These are phyloP conservation scores for Heteromormyrus szaboi DNA, from an alignment of 2,797 vertebrate species.

Conservation along the genomic window DNA sequence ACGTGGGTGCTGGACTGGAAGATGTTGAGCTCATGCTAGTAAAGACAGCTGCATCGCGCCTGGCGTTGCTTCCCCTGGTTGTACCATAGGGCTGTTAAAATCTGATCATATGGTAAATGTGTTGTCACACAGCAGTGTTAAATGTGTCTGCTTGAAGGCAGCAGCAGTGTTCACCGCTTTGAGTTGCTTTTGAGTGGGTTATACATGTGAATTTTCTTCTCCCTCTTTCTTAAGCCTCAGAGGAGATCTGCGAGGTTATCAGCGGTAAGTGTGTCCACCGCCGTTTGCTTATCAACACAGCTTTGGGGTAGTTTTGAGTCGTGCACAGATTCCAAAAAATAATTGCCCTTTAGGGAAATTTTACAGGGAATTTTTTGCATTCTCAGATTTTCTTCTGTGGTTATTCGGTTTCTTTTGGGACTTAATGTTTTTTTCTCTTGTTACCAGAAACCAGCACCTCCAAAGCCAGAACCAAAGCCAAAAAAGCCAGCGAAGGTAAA, in stretches of 20 bases:
- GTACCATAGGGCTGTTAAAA: background rate
- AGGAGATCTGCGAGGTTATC: slow-evolving; percentile 74
- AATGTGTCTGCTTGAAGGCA: background rate
- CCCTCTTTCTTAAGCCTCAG: slow-evolving; percentile 59
- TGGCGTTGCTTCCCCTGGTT: background rate
- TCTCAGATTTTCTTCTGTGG: background rate
- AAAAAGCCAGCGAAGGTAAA: slow-evolving; percentile 72
- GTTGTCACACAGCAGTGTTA: background rate
- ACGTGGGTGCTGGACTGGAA: background rate
- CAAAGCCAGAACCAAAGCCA: slow-evolving; percentile 65
- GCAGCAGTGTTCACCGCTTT: background rate
- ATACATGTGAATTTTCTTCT: background rate
- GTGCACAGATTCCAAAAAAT: background rate
- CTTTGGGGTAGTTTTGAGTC: background rate
- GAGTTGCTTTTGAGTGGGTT: background rate
- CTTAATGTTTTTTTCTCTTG: slow-evolving; percentile 11
- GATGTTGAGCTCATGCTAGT: background rate
- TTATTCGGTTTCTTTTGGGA: background rate
- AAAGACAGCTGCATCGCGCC: background rate
- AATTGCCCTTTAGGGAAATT: background rate
- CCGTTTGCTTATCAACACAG: background rate
- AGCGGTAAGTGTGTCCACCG: slow-evolving; percentile 57
- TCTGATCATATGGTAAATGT: background rate
- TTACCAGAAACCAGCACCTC: slow-evolving; percentile 60
- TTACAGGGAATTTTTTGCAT: background rate